Conservation (phyloP, 2,113 vertebrate species). For the Clarias magur region DNA sequence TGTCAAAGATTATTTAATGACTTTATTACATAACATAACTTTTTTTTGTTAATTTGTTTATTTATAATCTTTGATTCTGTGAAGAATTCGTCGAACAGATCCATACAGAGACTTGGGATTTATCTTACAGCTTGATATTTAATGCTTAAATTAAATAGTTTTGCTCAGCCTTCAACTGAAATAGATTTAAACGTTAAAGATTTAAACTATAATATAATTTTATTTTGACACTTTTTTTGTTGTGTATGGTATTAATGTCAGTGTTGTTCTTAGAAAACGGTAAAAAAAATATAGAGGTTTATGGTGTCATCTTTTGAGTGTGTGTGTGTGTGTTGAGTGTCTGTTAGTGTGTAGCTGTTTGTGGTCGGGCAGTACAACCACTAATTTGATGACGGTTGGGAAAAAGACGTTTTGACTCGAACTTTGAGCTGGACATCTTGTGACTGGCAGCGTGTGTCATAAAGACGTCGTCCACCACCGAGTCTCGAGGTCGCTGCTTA, state of each 20-base stretch:
- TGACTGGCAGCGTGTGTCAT: constrained; percentile 14
- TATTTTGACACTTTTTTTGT: not conserved
- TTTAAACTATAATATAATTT: not conserved
- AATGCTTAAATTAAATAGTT: not conserved
- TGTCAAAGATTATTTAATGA: not conserved
- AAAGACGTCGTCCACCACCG: not conserved
- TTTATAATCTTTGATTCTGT: not conserved
- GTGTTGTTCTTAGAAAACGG: not conserved
- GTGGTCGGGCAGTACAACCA: not conserved
- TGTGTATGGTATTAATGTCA: not conserved
- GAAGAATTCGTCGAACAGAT: not conserved
- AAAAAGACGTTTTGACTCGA: not conserved
- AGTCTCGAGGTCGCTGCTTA: not conserved
- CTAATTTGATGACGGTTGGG: not conserved
- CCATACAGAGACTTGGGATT: not conserved
- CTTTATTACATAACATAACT: not conserved
- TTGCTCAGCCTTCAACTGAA: not conserved
- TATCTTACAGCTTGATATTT: not conserved
- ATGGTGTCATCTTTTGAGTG: not conserved
- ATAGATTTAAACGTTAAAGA: not conserved
- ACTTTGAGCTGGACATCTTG: constrained; percentile 24
- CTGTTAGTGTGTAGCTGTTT: not conserved
- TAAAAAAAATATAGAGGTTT: not conserved
- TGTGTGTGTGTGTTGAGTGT: not conserved
- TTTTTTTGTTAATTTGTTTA: not conserved